Base-by-base conservation (phyloP, 2,888 invertebrate species). In the Leptopilina drosophilae region DNA sequence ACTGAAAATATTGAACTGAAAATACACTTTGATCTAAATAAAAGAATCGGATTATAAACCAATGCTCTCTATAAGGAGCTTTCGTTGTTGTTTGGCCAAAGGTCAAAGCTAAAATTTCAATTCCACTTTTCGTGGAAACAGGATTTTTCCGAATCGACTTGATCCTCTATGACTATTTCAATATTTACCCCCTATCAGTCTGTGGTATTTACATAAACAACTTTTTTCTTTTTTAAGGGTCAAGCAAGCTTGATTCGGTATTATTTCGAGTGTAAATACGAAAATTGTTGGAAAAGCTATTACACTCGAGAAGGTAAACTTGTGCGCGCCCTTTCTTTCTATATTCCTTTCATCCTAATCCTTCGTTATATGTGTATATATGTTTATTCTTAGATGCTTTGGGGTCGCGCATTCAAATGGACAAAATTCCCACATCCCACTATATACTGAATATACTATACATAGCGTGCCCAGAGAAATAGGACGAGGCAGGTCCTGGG, bases 331-430 rank as follows among this genome's bases (percentile, higher is more conserved):
- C 67, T 56, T 79, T 79, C 82, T 80, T 86, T 86, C 84, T 85
- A 1, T 85, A 1, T 49, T 49, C 33, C 33, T 85, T 86, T 85
- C 85, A 85, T 85, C 86, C 87, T 89, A 89, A 89, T 89, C 89
- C 89, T 82, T 84, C 86, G 86, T 15, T 62, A 20, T 49, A 49
- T 49, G 12, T 12, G 49, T 62, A 88, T 89, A 88, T 88, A 86
- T 62, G 20, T 62, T 88, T 89, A 88, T 89, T 86, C 85, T 83
- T 73, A 67, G 73, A 33, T 56, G 81, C 84, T 79, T 87, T 87
- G 86, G 87, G 89, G 89, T 87, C 86, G 87, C 79, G 86, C 85
- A 88, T 88, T 87, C 87, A 87, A 88, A 88, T 87, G 87, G 85
- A 89, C 88, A 88, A 78, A 64, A 76, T 80, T 83, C 83, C 81